Evolutionary conservation across 2,113 vertebrate species (phyloP).

Genomic region (Fulica atra): DNA sequence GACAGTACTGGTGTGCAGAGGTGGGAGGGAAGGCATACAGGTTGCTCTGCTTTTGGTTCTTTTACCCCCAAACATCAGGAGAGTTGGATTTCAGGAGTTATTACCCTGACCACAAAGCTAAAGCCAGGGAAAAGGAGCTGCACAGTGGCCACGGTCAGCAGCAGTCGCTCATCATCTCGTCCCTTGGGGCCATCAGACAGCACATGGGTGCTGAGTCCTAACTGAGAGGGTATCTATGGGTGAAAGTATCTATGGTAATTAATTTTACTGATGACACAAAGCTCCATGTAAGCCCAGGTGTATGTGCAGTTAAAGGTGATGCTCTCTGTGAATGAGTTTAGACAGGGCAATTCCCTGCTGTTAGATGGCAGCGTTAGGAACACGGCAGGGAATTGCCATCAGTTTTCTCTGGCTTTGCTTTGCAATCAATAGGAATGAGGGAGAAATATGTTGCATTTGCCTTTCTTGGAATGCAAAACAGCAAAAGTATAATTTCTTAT

Average conservation of each 20-base stretch:
- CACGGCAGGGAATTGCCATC: not conserved
- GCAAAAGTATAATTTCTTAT: constrained; percentile 72
- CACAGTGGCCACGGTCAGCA: not conserved
- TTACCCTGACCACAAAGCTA: not conserved
- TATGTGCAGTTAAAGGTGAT: not conserved
- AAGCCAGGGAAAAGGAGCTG: not conserved
- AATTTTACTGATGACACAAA: not conserved
- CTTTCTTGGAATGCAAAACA: constrained; percentile 58
- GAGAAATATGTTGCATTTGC: constrained; percentile 63
- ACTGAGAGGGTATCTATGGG: not conserved
- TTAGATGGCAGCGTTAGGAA: not conserved
- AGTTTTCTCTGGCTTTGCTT: constrained; percentile 40
- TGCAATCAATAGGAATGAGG: constrained; percentile 51
- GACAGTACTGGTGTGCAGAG: not conserved
- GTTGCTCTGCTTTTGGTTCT: not conserved
- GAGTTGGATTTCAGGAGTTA: not conserved
- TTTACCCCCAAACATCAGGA: not conserved
- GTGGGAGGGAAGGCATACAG: not conserved
- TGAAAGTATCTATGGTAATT: not conserved
- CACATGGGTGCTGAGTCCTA: not conserved
- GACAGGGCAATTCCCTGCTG: not conserved
- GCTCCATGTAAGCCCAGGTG: not conserved
- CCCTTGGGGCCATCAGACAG: not conserved
- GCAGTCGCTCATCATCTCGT: too few species aligned
- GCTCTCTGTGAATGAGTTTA: not conserved